Evolutionary conservation across 2,797 vertebrate species (phyloP).

Genomic region (Percopsis omiscomaycus): DNA sequence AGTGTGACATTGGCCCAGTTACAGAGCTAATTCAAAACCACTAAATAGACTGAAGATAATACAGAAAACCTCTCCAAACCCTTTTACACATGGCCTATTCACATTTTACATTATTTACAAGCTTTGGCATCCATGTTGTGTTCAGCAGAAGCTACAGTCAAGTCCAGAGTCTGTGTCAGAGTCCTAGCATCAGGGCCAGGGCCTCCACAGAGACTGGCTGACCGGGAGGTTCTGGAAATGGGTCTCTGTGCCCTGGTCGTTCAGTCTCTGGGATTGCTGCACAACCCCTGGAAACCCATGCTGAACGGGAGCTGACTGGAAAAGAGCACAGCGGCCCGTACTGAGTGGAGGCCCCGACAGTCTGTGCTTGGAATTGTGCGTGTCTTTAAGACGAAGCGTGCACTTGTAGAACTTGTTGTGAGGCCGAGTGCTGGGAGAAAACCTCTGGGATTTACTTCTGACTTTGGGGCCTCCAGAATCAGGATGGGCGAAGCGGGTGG

Average conservation of each 20-base stretch:
- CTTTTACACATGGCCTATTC: background rate
- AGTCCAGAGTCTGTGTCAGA: conserved; percentile 6
- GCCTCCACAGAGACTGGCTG: conserved; percentile 69
- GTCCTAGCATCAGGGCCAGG: conserved; percentile 65
- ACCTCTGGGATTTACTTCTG: conserved; percentile 9
- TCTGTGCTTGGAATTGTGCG: conserved; percentile 39
- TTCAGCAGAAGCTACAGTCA: conserved; percentile 8
- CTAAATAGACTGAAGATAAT: conserved; percentile 16
- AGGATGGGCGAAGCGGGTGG: conserved; percentile 27
- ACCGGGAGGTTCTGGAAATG: conserved; percentile 20
- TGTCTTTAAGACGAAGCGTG: conserved; percentile 39
- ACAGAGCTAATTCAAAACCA: conserved; percentile 29
- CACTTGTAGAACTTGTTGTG: conserved; percentile 34
- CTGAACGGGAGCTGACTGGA: conserved; percentile 2
- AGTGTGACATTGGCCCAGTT: conserved; percentile 7
- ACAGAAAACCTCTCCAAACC: conserved; percentile 2
- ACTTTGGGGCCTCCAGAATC: conserved; percentile 9
- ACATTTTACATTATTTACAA: conserved; percentile 65
- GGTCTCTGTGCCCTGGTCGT: conserved; percentile 6
- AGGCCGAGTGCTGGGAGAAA: conserved; percentile 26
- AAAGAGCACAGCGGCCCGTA: background rate
- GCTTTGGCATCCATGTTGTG: conserved; percentile 1
- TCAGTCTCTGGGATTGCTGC: conserved; percentile 26
- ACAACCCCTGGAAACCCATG: conserved; percentile 6
- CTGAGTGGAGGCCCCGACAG: background rate